Conservation (phyloP, 2,797 vertebrate genomes). For the Epinephelus malabaricus region DNA sequence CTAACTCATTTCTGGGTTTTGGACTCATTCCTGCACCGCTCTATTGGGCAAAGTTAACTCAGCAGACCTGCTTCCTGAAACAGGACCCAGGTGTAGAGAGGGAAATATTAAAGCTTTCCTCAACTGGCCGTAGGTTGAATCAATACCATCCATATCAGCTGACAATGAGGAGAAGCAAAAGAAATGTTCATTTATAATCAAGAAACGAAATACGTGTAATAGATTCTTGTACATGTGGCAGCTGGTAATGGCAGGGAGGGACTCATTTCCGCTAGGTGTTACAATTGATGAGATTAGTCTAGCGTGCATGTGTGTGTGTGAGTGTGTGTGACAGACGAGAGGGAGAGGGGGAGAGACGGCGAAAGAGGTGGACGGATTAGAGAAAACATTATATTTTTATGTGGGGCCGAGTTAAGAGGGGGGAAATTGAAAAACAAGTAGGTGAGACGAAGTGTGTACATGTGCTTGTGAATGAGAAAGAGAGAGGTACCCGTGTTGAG, state of each 20-base stretch:
- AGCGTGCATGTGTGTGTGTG: conserved; percentile 18
- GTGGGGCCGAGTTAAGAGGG: conserved; percentile 26
- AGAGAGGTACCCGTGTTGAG: conserved; percentile 1
- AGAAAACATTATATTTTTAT: conserved; percentile 46
- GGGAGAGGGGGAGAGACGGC: conserved; percentile 19
- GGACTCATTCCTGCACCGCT: no score
- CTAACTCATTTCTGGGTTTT: no score
- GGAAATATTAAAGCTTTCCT: conserved; percentile 1
- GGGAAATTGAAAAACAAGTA: conserved; percentile 56
- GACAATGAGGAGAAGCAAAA: conserved; percentile 12
- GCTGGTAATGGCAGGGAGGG: conserved; percentile 46
- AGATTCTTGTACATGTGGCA: conserved; percentile 48
- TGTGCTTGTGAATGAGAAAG: neutral
- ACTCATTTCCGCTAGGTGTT: conserved; percentile 66
- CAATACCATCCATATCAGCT: neutral
- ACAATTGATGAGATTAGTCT: conserved; percentile 72
- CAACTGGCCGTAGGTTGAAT: neutral
- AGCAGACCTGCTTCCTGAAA: neutral
- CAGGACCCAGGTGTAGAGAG: neutral
- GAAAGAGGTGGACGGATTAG: conserved; percentile 49
- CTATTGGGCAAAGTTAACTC: neutral
- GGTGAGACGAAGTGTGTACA: conserved; percentile 10
- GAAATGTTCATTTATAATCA: conserved; percentile 16
- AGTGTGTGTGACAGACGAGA: conserved; percentile 30
- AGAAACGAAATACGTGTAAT: neutral